Evolutionary conservation across 2,113 vertebrate genomes (phyloP).

Genomic region (Verasper variegatus): DNA sequence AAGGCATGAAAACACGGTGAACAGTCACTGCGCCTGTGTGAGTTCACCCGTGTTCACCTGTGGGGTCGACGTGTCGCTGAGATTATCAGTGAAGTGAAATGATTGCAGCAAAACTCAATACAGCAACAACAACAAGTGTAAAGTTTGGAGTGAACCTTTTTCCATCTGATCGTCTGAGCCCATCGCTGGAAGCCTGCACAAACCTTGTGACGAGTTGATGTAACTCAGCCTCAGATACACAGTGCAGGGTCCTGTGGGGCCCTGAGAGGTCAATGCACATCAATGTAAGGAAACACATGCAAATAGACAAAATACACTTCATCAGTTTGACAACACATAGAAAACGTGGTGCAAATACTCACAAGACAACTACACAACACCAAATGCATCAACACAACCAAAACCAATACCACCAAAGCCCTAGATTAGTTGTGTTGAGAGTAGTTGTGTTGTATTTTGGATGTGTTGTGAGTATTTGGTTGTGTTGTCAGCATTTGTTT

Average conservation of each 20-base stretch:
- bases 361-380: too few relatives aligned
- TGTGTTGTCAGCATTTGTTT: too few relatives aligned
- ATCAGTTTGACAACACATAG: not conserved
- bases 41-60: slow-evolving; percentile 46
- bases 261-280: not conserved
- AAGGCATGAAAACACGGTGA: slow-evolving; percentile 13
- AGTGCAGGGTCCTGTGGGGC: not conserved
- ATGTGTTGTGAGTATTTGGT: too few relatives aligned
- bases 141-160: slow-evolving; percentile 33
- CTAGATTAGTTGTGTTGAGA: not conserved
- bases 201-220: too few relatives aligned
- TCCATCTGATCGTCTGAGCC: not conserved
- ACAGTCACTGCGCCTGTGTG: slow-evolving; percentile 26
- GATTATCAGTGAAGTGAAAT: slow-evolving; percentile 58
- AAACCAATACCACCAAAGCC: too few relatives aligned
- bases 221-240: not conserved
- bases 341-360: not conserved
- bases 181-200: too few relatives aligned
- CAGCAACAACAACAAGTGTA: not conserved
- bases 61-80: slow-evolving; percentile 35
- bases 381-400: too few relatives aligned
- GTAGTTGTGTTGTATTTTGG: not conserved
- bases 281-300: not conserved
- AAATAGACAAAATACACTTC: too few relatives aligned
- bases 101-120: slow-evolving; percentile 44